These are phyloP conservation scores for Himalopsyche anomala DNA, from an alignment of 2,888 invertebrate genomes.

Conservation along the genomic window DNA sequence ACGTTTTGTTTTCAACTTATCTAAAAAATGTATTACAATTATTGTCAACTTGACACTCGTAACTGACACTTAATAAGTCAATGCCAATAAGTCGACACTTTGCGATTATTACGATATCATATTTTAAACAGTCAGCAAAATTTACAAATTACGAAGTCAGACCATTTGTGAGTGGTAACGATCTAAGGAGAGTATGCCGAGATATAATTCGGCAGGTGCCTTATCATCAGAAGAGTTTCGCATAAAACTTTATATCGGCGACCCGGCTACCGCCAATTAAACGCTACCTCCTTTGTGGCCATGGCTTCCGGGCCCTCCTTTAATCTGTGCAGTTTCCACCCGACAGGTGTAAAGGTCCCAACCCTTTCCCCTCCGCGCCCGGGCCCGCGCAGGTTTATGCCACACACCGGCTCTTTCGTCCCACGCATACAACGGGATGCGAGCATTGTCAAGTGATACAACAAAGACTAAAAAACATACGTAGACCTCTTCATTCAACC, in stretches of 20 bases:
- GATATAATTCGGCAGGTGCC: not conserved
- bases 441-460: slow-evolving; percentile 27
- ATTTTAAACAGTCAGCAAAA: too few relatives aligned
- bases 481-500: slow-evolving; percentile 12
- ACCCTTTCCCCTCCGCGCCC: slow-evolving; percentile 8
- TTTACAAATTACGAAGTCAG: too few relatives aligned
- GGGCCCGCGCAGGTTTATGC: not conserved
- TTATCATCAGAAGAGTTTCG: not conserved
- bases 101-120: too few relatives aligned
- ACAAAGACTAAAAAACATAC: slow-evolving; percentile 24
- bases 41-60: too few relatives aligned
- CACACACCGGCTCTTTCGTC: slow-evolving; percentile 31
- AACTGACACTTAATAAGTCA: too few relatives aligned
- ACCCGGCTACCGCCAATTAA: not conserved
- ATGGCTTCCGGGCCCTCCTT: slow-evolving; percentile 34
- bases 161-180: not conserved
- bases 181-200: not conserved
- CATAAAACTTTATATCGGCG: not conserved
- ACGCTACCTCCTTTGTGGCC: not conserved
- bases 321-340: slow-evolving; percentile 34
- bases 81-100: too few relatives aligned
- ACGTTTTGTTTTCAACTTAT: too few relatives aligned
- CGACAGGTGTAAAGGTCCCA: slow-evolving; percentile 26
- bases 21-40: too few relatives aligned
- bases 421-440: slow-evolving; percentile 30